Base-by-base conservation (phyloP, 1,140 invertebrate genomes). In the Gonatopus flavifemur region DNA sequence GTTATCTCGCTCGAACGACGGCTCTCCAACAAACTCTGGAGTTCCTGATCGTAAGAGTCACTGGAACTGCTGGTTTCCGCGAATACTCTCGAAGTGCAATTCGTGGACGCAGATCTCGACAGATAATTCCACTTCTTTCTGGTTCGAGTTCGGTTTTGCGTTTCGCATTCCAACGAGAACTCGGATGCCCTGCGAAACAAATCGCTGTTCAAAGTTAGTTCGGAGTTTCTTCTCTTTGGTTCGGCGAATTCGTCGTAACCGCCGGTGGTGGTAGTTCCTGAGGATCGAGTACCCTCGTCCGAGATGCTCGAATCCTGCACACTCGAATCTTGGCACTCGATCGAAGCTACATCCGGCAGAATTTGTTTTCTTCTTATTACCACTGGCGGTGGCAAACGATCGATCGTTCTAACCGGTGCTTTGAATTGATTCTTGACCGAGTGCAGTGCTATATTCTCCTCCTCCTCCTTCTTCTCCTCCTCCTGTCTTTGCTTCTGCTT, bases 321-420 rank as follows among this genome's bases (percentile, higher is more conserved):
- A 33, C 53, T 62, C 46, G 42, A 60, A 21, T 57, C 50, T 24
- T 44, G 56, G 22, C 35, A 52, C n/a, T 54, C 47, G 8, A n/a
- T 36, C 35, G 50, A 46, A 39, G 25, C 15, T 25, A 45, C 9
- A 20, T 53, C 55, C 0, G 39, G 49, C 22, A 41, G 35, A 2
- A 72, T 68, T 24, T 70, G 69, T 38, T 70, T 72, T 25, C 69
- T 59, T 13, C 67, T 67, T 39, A 72, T 72, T 49, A 69, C 59
- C 57, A 72, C 67, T 35, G 67, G 67, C 18, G 69, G 69, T 38
- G 69, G 69, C 33, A 65, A 52, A 52, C 57, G 67, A 52, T 52
- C 48, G 31, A 48, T 52, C 54, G 40, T 42, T 19, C 37, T 15
- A 5, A 2, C 13, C 12, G 5, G 5, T 13, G 19, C 52, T n/a